Conservation (phyloP, 2,888 invertebrate species). For the Hyposoter dolosus region DNA sequence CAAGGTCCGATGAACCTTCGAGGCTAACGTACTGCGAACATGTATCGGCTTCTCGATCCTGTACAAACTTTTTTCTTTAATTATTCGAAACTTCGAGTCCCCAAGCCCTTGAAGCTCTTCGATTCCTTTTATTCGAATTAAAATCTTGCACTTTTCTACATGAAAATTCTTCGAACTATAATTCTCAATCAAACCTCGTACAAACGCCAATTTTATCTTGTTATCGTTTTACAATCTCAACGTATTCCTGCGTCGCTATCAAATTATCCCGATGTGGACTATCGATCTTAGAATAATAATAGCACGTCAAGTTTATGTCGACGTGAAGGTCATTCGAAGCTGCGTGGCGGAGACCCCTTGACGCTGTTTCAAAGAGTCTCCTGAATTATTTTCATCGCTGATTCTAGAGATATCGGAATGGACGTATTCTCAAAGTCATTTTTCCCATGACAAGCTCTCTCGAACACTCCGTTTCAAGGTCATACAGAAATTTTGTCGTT, state of each 20-base stretch:
- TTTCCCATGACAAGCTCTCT: neutral
- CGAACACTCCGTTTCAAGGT: neutral
- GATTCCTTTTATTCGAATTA: neutral
- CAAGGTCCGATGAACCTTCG: conserved; percentile 80
- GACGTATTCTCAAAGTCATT: neutral
- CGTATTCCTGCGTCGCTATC: neutral
- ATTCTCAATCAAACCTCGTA: neutral
- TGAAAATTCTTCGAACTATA: neutral
- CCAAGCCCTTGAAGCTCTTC: neutral
- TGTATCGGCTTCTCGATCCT: conserved; percentile 3
- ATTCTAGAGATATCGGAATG: neutral
- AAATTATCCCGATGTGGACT: neutral
- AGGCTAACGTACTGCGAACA: conserved; percentile 79
- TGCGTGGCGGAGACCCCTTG: neutral
- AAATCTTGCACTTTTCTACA: neutral
- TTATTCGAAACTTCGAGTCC: neutral
- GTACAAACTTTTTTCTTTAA: neutral
- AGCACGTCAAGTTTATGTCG: neutral
- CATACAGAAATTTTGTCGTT: neutral
- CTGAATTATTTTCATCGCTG: neutral
- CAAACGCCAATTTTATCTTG: neutral
- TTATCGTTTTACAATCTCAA: neutral
- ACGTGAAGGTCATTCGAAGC: neutral
- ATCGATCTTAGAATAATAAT: neutral
- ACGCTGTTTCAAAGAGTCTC: neutral